Base-by-base conservation (phyloP, 64 coral and sea anemone species). In the Pocillopora damicornis region DNA sequence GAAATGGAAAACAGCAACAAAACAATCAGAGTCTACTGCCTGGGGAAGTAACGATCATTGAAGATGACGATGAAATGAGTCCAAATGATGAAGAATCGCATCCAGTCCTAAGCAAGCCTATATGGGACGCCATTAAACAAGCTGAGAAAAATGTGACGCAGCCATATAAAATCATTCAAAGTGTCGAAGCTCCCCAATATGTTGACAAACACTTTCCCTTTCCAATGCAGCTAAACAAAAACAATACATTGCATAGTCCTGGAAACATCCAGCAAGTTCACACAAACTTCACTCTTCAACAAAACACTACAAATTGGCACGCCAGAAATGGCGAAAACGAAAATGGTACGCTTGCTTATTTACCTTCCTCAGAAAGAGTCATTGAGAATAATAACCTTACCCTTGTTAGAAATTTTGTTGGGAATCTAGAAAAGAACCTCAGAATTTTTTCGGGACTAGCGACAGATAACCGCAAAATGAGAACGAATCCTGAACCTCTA, bases 51-150 rank as follows among this genome's bases (percentile, higher is more conserved):
- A 73, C 81, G 10, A 15, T 85, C 2, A 85, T 85, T 45, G 81
- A 72, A 9, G 81, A 85, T 38, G 20, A 85, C 5, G 81, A 84
- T 69, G 81, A 85, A 11, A 11, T 42, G 1, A 45, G 15, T 23
- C 16, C 38, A 58, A 26, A 66, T 22, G 42, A 51, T 51, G 37
- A 26, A 11, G 22, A 72, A 11, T 14, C 65, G 12, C 81, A n/a
- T 18, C 81, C 65, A 11, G 20, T 26, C 15, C 63, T 85, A 2
- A 85, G 81, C 57, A 85, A 72, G 20, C 63, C 65, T 4, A 15
- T 58, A 73, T 85, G 65, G 81, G 65, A 85, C 0, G 38, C 64
- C 37, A 85, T 85, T 20, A 63, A 72, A 26, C 81, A 72, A 57
- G 81, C 18, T 57, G 35, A 73, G 65, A 66, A 58, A 58, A 85